Percentiles rank a stretch among this genome's conserved stretches.
These are phyloP conservation scores for Lagocephalus sceleratus DNA, from an alignment of 2,797 vertebrate species.

Conservation along the genomic window DNA sequence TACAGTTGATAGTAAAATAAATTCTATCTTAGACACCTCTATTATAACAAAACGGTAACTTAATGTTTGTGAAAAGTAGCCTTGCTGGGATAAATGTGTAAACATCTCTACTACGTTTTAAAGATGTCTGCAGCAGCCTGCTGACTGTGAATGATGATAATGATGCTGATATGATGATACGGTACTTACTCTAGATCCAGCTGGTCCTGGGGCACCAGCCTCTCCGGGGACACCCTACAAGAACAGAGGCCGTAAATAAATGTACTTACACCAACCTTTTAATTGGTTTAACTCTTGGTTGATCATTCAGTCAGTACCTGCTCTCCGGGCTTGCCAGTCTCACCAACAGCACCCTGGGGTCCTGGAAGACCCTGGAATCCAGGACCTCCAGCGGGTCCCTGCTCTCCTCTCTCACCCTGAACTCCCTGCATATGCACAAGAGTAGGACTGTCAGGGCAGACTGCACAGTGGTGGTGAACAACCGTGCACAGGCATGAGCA, in stretches of 20 bases:
- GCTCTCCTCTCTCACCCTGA: conserved; percentile 94
- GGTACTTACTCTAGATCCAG: conserved; percentile 89
- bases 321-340: conserved; percentile 93
- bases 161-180: not conserved
- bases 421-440: conserved; percentile 41
- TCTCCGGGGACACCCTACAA: conserved; percentile 90
- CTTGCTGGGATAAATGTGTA: no score
- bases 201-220: conserved; percentile 81
- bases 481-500: not conserved
- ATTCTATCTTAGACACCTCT: not conserved
- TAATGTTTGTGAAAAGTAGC: no score
- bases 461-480: not conserved
- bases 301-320: conserved; percentile 78
- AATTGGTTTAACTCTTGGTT: not conserved
- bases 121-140: not conserved
- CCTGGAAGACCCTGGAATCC: conserved; percentile 99
- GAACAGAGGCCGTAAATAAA: conserved; percentile 6
- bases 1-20: not conserved
- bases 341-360: conserved; percentile 87
- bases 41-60: no score
- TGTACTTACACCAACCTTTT: not conserved
- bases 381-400: conserved; percentile 82
- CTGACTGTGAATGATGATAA: not conserved
- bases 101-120: no score
- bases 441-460: conserved; percentile 12